A percentile compares a stretch with the other conserved stretches of the same genome.
Evolutionary conservation across 1,140 invertebrate species (phyloP).

Genomic region (Calephelis virginiensis): DNA sequence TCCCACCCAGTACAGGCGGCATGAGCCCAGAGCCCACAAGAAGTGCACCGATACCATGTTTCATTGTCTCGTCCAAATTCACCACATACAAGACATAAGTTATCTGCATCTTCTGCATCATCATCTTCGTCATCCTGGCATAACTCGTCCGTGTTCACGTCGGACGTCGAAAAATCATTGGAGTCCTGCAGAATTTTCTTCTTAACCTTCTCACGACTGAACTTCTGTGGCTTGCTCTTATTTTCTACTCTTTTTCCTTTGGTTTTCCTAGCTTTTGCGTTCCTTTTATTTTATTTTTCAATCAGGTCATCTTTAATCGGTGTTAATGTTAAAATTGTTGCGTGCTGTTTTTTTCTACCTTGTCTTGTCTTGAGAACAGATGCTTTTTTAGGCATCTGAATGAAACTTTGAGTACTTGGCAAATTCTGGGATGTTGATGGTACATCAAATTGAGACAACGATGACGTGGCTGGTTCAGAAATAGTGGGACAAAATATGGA

Average conservation of each 20-base stretch:
- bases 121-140: constrained; percentile 22
- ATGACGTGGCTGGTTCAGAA: too few species aligned
- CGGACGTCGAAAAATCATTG: constrained; percentile 29
- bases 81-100: constrained; percentile 26
- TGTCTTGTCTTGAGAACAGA: constrained; percentile 21
- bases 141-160: constrained; percentile 23
- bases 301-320: constrained; percentile 34
- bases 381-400: background rate
- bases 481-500: too few species aligned
- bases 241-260: constrained; percentile 28
- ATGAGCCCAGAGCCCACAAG: constrained; percentile 15
- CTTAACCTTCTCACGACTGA: constrained; percentile 29
- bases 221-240: constrained; percentile 23
- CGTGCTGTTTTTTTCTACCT: constrained; percentile 30
- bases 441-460: too few species aligned
- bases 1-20: constrained; percentile 27
- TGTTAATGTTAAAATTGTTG: constrained; percentile 36
- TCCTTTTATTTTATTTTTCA: constrained; percentile 37
- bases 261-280: constrained; percentile 26
- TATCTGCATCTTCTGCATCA: constrained; percentile 25
- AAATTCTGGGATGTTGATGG: too few species aligned
- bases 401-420: background rate
- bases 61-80: constrained; percentile 21
- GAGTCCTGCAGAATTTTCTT: constrained; percentile 31
- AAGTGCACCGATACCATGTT: background rate